phyloP scores from a whole-genome alignment of 37 sponge, comb jelly and placozoan genomes.

The Crambe crambe region DNA sequence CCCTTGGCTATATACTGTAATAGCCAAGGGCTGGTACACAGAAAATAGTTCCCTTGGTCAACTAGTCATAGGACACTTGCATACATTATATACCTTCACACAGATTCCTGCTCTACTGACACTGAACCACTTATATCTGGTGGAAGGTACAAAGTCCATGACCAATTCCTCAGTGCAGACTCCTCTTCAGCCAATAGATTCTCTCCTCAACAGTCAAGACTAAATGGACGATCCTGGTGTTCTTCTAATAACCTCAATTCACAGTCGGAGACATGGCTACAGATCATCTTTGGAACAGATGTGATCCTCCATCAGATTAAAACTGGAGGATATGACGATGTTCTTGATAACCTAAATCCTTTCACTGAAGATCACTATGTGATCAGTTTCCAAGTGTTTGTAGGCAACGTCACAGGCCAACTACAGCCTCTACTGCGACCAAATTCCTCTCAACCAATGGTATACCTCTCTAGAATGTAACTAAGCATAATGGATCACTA shows the following conservation, averaged over 20 bases:
- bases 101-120: not conserved
- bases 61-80: too few species aligned
- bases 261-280: not conserved
- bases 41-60: too few species aligned
- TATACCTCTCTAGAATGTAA: not conserved
- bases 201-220: not conserved
- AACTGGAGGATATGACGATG: conserved; percentile 3
- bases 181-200: not conserved
- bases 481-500: not conserved
- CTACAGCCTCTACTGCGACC: not conserved
- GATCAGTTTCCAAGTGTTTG: not conserved
- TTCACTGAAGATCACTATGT: not conserved
- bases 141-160: conserved; percentile 1
- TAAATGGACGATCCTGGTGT: not conserved
- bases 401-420: not conserved
- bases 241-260: not conserved
- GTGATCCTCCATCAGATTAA: not conserved
- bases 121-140: not conserved
- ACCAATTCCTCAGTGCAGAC: not conserved
- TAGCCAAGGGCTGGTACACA: too few species aligned
- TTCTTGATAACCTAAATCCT: not conserved
- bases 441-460: not conserved
- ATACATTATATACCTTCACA: too few species aligned
- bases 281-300: not conserved
- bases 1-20: too few species aligned